Base-by-base conservation (phyloP, 2,797 vertebrate genomes). In the Xyrichtys novacula region DNA sequence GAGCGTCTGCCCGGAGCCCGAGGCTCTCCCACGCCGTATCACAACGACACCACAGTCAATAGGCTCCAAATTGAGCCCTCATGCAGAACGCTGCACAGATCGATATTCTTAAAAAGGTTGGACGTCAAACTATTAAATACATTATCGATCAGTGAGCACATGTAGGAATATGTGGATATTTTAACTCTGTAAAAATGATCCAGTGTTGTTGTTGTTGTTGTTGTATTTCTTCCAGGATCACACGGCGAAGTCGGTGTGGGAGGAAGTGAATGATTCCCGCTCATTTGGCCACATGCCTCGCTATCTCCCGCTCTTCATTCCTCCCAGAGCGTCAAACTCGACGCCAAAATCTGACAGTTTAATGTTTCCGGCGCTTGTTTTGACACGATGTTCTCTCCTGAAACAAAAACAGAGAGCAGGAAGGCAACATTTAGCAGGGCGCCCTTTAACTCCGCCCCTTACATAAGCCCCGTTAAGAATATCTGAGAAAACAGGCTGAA, bases 71-170 rank as follows among this genome's bases (percentile, higher is more conserved):
- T 89, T 89, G 89, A 94, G 88, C 88, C 84, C 87, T 93, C 83
- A 84, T 92, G 84, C 91, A 91, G 90, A 86, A 89, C 83, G 58
- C 87, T 80, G 89, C 71, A 81, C 87, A 76, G 83, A 93, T 95
- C 94, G 14, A 95, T 95, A 91, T 88, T 89, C 81, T 94, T 93
- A 93, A 94, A 94, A 94, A 94, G 93, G 93, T 94, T 94, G 93
- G 91, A 92, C 90, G 76, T 94, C 92, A 93, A 94, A 94, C 92
- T 93, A 93, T 94, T 94, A 94, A 94, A 94, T 91, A 94, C 83
- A 85, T 75, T 83, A 95, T 95, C 69, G 93, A 95, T 87, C 84
- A 74, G 78, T 72, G 63, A 74, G 65, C 72, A 83, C 64, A 74
- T 76, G 71, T 80, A 77, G 76, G 87, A 83, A 90, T 91, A 81